Percentiles rank a stretch among this genome's conserved stretches.
phyloP scores from a whole-genome alignment of 2,113 vertebrate genomes.

The Cyanoliseus patagonus region DNA sequence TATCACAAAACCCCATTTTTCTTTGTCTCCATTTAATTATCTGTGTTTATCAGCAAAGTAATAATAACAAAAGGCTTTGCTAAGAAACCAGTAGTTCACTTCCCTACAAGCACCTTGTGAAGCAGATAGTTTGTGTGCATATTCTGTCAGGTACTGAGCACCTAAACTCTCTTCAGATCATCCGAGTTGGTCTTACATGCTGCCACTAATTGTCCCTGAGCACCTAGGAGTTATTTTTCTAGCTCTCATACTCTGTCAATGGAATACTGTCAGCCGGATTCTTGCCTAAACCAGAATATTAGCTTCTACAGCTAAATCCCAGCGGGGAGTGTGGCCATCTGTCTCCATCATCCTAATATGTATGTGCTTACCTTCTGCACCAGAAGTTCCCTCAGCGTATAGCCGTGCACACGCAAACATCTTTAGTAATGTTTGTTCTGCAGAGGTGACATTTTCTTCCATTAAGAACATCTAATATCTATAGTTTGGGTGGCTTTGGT shows the following conservation, averaged over 20 bases:
- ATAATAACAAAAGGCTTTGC: neutral
- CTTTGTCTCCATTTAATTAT: neutral
- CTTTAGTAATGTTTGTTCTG: neutral
- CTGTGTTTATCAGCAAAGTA: neutral
- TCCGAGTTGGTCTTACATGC: neutral
- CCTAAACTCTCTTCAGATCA: neutral
- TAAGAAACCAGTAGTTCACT: neutral
- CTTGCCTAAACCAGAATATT: neutral
- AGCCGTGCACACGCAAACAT: neutral
- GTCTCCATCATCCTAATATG: neutral
- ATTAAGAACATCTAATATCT: neutral
- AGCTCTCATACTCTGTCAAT: neutral
- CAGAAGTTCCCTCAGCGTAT: neutral
- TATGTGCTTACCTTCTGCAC: neutral
- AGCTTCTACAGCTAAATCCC: neutral
- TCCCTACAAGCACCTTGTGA: neutral
- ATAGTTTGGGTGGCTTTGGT: neutral
- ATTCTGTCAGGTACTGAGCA: neutral
- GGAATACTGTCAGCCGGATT: neutral
- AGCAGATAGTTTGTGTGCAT: neutral
- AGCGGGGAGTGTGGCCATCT: rapidly evolving
- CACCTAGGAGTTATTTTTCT: neutral
- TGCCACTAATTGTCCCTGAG: neutral
- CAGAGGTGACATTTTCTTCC: neutral
- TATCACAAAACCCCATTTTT: neutral